Conservation (phyloP, 2,888 invertebrate genomes). For the Lasius fuliginosus region DNA sequence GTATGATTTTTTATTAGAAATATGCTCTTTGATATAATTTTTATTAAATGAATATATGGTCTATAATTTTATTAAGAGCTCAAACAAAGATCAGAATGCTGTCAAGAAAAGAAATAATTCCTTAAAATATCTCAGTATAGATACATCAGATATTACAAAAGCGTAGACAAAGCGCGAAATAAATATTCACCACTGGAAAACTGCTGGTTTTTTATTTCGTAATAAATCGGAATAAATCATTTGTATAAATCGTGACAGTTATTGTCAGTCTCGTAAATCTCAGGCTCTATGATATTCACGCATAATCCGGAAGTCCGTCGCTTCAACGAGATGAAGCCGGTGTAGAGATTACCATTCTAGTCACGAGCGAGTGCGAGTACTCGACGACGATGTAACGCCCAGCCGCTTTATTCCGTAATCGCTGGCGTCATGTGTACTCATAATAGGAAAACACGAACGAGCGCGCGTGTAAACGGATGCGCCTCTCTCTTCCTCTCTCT, state of each 20-base stretch:
- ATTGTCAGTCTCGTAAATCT: constrained; percentile 52
- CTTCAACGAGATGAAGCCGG: constrained; percentile 55
- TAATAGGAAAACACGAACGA: background rate
- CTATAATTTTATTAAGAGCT: background rate
- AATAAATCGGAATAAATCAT: constrained; percentile 1
- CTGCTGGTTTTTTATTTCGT: background rate
- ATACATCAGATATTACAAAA: background rate
- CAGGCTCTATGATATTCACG: constrained; percentile 62
- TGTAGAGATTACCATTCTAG: constrained; percentile 67
- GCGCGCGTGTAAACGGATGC: constrained; percentile 32
- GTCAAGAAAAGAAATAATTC: background rate
- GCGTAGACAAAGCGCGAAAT: background rate
- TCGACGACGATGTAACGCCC: constrained; percentile 62
- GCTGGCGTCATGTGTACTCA: constrained; percentile 61
- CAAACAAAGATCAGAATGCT: background rate
- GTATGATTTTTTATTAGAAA: background rate
- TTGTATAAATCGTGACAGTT: constrained; percentile 61
- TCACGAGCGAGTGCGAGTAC: constrained; percentile 61
- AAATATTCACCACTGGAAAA: background rate
- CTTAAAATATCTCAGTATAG: background rate
- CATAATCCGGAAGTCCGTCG: constrained; percentile 69
- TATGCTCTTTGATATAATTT: background rate
- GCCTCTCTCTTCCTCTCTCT: background rate
- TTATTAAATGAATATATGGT: too few relatives aligned
- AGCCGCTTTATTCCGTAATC: constrained; percentile 70